A percentile compares a stretch with the other conserved stretches of the same genome.
Conservation (phyloP, 1,140 invertebrate genomes). For the Drosophila ambigua region DNA sequence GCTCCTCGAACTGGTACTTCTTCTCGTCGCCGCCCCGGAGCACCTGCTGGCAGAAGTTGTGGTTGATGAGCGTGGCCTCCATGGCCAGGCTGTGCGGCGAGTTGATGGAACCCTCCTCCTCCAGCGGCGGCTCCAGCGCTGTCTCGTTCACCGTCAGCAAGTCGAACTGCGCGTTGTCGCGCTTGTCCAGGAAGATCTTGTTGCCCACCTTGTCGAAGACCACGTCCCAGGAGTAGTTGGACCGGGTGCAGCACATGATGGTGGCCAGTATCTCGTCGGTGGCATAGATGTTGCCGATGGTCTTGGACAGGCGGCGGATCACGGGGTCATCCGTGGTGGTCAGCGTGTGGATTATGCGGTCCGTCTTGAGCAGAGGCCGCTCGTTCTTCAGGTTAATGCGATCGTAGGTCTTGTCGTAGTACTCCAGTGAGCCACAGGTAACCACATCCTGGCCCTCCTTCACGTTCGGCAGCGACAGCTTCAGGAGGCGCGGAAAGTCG, state of each 20-base stretch:
- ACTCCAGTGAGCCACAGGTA: slow-evolving; percentile 97
- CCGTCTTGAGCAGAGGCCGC: slow-evolving; percentile 94
- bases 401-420: slow-evolving; percentile 98
- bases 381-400: slow-evolving; percentile 98
- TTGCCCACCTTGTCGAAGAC: slow-evolving; percentile 98
- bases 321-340: slow-evolving; percentile 99
- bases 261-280: slow-evolving; percentile 99
- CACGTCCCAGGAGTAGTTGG: slow-evolving; percentile 99
- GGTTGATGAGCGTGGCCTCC: slow-evolving; percentile 99
- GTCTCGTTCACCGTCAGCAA: slow-evolving; percentile 99
- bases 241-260: slow-evolving; percentile 99
- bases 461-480: slow-evolving; percentile 94
- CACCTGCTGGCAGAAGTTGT: slow-evolving; percentile 99
- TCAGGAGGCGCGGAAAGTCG: slow-evolving; percentile 97
- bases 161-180: slow-evolving; percentile 98
- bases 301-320: slow-evolving; percentile 96
- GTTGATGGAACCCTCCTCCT: slow-evolving; percentile 97
- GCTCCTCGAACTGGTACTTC: slow-evolving; percentile 94
- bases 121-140: slow-evolving; percentile 97
- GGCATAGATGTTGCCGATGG: slow-evolving; percentile 98
- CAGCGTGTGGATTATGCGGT: slow-evolving; percentile 98
- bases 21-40: slow-evolving; percentile 87
- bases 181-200: slow-evolving; percentile 99
- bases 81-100: slow-evolving; percentile 97
- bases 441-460: slow-evolving; percentile 92